Percentiles rank a stretch among this genome's conserved stretches.
These are phyloP conservation scores for Echiichthys vipera DNA, from an alignment of 2,797 vertebrate species.

Conservation along the genomic window DNA sequence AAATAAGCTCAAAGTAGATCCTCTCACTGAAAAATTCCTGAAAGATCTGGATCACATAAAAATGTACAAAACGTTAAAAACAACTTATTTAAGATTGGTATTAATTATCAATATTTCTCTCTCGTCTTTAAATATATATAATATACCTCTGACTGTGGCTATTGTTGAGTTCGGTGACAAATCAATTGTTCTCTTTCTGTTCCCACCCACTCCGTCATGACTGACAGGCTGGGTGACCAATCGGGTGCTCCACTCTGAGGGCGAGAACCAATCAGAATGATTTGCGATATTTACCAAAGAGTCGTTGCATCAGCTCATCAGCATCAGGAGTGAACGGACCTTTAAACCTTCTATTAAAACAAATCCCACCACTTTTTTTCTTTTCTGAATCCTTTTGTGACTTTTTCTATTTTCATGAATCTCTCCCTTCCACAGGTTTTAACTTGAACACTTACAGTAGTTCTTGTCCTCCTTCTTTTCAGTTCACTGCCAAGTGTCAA, in stretches of 20 bases:
- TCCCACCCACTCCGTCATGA: slow-evolving; percentile 74
- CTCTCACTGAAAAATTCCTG: slow-evolving; percentile 95
- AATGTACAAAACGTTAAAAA: slow-evolving; percentile 93
- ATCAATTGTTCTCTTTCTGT: slow-evolving; percentile 45
- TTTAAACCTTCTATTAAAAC: slow-evolving; percentile 23
- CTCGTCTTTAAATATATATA: slow-evolving; percentile 72
- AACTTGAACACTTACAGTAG: slow-evolving; percentile 13
- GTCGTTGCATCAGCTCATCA: slow-evolving; percentile 58
- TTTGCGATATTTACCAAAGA: slow-evolving; percentile 40
- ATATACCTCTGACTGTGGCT: slow-evolving; percentile 70
- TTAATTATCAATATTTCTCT: slow-evolving; percentile 74
- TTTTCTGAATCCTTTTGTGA: slow-evolving; percentile 1
- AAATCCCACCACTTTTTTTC: slow-evolving; percentile 29
- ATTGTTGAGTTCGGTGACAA: slow-evolving; percentile 72
- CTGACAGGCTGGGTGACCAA: slow-evolving; percentile 70
- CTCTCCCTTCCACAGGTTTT: slow-evolving; percentile 6
- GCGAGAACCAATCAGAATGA: slow-evolving; percentile 51
- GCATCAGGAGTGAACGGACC: slow-evolving; percentile 73
- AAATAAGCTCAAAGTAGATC: slow-evolving; percentile 89
- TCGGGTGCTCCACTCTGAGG: slow-evolving; percentile 41
- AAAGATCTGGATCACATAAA: slow-evolving; percentile 96
- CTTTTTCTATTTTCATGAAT: slow-evolving; percentile 17
- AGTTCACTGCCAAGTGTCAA: slow-evolving; percentile 44
- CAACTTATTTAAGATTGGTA: slow-evolving; percentile 87
- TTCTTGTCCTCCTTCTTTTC: slow-evolving; percentile 24